Percentiles rank a stretch among this genome's conserved stretches.
Conservation (phyloP, 2,797 vertebrate species). For the Xerus rutilus region DNA sequence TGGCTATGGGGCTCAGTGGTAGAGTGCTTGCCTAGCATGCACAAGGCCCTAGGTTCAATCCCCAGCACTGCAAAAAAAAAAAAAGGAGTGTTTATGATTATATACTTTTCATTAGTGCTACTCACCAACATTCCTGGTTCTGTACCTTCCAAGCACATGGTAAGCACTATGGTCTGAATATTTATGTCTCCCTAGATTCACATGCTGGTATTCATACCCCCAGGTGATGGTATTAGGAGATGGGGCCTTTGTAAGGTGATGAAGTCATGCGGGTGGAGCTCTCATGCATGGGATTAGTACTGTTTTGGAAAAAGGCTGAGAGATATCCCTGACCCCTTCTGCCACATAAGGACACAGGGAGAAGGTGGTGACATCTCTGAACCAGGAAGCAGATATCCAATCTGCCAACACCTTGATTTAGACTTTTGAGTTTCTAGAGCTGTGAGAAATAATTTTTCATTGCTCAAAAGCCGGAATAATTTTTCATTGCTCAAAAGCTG, state of each 20-base stretch:
- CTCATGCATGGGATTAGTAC: background rate
- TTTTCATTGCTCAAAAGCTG: too few species aligned
- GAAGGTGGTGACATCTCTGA: background rate
- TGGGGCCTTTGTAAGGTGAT: background rate
- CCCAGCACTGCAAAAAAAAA: too few species aligned
- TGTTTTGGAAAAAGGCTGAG: background rate
- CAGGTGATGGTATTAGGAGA: background rate
- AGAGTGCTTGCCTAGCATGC: too few species aligned
- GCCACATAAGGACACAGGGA: background rate
- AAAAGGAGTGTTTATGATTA: background rate
- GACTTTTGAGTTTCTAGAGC: too few species aligned
- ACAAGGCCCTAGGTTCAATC: too few species aligned
- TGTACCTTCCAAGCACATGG: background rate
- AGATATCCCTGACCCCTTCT: background rate
- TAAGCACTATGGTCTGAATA: background rate
- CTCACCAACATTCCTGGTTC: background rate
- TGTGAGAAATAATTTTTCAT: background rate
- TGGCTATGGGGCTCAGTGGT: too few species aligned
- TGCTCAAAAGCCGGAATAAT: background rate
- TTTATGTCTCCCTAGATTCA: background rate
- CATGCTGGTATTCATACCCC: background rate
- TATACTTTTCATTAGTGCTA: background rate
- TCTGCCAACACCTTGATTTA: background rate
- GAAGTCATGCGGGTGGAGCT: background rate
- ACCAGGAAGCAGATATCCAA: background rate